These are phyloP conservation scores for Conger conger DNA, from an alignment of 2,113 vertebrate genomes.

Conservation along the genomic window DNA sequence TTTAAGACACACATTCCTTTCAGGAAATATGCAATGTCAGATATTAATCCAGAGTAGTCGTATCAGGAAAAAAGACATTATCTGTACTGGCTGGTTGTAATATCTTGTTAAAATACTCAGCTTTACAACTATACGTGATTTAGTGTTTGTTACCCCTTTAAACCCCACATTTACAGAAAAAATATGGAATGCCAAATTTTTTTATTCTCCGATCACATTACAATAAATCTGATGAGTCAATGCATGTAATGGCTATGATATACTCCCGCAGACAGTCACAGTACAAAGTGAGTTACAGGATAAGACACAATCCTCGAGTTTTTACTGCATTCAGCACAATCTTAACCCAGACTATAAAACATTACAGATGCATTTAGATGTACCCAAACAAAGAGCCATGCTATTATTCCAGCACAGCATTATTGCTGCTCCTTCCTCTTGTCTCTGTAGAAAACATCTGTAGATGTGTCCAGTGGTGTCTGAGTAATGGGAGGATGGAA, in stretches of 20 bases:
- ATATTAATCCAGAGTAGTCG: too few species aligned
- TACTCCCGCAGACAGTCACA: background rate
- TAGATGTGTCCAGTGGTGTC: constrained; percentile 1
- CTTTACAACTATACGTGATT: too few species aligned
- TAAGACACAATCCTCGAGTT: background rate
- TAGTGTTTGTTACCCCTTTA: too few species aligned
- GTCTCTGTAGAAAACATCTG: constrained; percentile 16
- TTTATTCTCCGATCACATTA: background rate
- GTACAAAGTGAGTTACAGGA: background rate
- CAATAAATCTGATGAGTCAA: background rate
- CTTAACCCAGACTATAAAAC: background rate
- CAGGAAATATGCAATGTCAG: too few species aligned
- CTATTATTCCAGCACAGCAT: background rate
- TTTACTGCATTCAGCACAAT: background rate
- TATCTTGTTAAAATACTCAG: too few species aligned
- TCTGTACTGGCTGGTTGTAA: too few species aligned
- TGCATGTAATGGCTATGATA: background rate
- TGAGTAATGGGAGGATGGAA: constrained; percentile 24
- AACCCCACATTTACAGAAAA: background rate
- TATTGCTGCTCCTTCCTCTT: background rate
- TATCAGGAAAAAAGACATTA: too few species aligned
- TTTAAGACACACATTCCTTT: too few species aligned
- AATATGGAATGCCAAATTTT: background rate
- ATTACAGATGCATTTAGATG: background rate
- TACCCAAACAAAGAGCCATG: background rate